Evolutionary conservation across 2,888 invertebrate genomes (phyloP), one percentile per base, ranked within the genome.

Genomic region (Cactoblastis cactorum): DNA sequence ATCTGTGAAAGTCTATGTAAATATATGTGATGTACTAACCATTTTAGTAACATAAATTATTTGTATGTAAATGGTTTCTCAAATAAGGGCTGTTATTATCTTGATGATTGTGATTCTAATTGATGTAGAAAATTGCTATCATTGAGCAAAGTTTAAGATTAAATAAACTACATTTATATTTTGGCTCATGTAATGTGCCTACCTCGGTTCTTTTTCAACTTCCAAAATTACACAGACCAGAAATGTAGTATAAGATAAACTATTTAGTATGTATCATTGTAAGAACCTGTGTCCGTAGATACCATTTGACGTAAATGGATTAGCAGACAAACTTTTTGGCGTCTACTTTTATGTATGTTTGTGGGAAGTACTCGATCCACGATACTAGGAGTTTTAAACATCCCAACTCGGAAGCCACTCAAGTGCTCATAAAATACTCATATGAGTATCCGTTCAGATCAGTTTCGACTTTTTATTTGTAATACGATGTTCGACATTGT

Each of bases 381-480:
- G 68, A 68, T 72, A 69, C 73, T 62, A 63, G 65, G 74, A 82
- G 79, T 79, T 80, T 81, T 83, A 82, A 81, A 80, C 82, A 80
- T 78, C 80, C 74, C 69, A 64, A 70, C 67, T 71, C 75, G 78
- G 77, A 77, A 80, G 72, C 71, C 74, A 71, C 81, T 84, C 72
- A 69, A 84, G 83, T 80, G 81, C 79, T 84, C 83, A 81, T 84
- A 85, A 84, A 85, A 81, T 81, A 84, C 83, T 84, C 78, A 71
- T 74, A 74, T 71, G 71, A 74, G 71, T 69, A 69, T 71, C 71
- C 73, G 67, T 72, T 72, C 73, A 74, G 71, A 74, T 73, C 65
- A 65, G 68, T 59, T 66, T 61, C 68, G 70, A 73, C 69, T 58
- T 61, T 62, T 70, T 74, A 70, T 74, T 75, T 74, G 67, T 64